These are phyloP conservation scores for Trachelipus rathkii DNA, from an alignment of 1,140 invertebrate genomes.

Conservation along the genomic window DNA sequence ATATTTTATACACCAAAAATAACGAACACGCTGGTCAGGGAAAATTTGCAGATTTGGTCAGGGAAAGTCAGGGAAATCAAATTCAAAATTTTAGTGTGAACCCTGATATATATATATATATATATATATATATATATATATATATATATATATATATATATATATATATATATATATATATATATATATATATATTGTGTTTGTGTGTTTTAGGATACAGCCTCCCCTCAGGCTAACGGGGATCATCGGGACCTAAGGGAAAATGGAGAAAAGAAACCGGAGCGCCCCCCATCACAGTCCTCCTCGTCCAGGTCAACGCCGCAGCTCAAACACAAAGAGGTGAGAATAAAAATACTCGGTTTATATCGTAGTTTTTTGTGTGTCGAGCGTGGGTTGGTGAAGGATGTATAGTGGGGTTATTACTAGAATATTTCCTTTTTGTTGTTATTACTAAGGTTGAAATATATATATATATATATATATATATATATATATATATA, in stretches of 20 bases:
- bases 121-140: too few species aligned
- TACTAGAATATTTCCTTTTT: neutral
- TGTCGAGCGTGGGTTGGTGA: neutral
- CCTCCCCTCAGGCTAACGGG: conserved; percentile 38
- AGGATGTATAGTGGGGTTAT: neutral
- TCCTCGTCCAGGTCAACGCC: conserved; percentile 46
- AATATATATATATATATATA: neutral
- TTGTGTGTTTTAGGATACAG: conserved; percentile 18
- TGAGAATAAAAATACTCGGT: neutral
- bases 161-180: too few species aligned
- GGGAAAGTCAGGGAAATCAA: too few species aligned
- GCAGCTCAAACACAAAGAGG: conserved; percentile 45
- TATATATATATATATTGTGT: too few species aligned
- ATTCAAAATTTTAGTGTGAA: too few species aligned
- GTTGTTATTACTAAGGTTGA: neutral
- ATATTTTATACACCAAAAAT: too few species aligned
- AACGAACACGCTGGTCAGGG: too few species aligned
- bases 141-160: too few species aligned
- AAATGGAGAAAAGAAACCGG: conserved; percentile 45
- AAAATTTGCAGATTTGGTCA: too few species aligned
- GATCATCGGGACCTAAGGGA: conserved; percentile 37
- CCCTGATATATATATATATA: too few species aligned
- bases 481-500: conserved; percentile 17
- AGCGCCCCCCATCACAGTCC: conserved; percentile 46
- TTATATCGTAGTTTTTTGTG: neutral